A percentile compares a stretch with the other conserved stretches of the same genome.
These are phyloP conservation scores for Graphium colonna DNA, from an alignment of 2,888 invertebrate species.

Conservation along the genomic window DNA sequence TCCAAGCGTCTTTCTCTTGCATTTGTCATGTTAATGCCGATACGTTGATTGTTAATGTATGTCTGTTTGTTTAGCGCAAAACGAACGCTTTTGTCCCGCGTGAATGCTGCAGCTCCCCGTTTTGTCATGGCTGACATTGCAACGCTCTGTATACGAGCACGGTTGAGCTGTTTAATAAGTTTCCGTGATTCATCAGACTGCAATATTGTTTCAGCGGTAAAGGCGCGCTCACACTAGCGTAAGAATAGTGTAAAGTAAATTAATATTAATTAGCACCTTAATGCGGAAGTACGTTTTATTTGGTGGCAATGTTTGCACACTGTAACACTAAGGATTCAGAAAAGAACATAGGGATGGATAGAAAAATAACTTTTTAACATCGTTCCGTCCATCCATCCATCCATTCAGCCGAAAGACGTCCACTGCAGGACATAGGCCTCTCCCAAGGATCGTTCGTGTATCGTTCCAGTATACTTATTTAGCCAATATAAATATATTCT, in stretches of 20 bases:
- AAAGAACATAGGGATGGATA: no score
- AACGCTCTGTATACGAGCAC: not conserved
- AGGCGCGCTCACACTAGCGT: not conserved
- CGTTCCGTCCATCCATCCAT: no score
- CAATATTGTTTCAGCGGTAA: not conserved
- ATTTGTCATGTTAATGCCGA: slow-evolving; percentile 40
- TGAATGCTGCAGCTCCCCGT: slow-evolving; percentile 7
- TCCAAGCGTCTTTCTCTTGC: slow-evolving; percentile 32
- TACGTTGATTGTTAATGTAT: slow-evolving; percentile 17
- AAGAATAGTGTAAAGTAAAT: not conserved
- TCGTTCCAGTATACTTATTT: no score
- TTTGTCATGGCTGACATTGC: not conserved
- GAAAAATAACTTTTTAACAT: no score
- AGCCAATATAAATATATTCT: no score
- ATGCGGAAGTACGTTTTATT: not conserved
- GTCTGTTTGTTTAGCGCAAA: slow-evolving; percentile 27
- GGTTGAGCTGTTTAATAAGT: not conserved
- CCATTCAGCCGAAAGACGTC: no score
- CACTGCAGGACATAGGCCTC: no score
- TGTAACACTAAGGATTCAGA: no score
- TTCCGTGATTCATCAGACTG: not conserved
- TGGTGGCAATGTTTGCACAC: no score
- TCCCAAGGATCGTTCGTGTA: no score
- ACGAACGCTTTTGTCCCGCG: not conserved
- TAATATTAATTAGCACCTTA: not conserved